phyloP scores from a whole-genome alignment of 2,888 invertebrate genomes.

The Dendrolimus pini region DNA sequence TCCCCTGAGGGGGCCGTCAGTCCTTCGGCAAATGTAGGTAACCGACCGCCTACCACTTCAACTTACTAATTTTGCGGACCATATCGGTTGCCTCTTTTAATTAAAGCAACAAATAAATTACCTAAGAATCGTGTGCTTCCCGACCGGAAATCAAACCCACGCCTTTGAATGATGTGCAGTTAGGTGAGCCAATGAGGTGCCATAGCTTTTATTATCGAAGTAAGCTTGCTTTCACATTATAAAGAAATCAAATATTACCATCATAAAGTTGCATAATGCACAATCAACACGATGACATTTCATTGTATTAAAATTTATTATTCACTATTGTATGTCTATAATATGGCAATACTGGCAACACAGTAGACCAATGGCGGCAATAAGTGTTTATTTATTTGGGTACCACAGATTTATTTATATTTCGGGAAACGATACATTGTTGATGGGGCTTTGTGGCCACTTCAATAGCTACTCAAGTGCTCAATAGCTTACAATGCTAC shows the following conservation, averaged over 20 bases:
- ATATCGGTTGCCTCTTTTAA: too few species aligned
- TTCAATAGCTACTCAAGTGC: slow-evolving; percentile 36
- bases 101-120: too few species aligned
- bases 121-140: too few species aligned
- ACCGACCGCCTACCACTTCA: too few species aligned
- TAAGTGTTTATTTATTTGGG: slow-evolving; percentile 52
- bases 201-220: too few species aligned
- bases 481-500: slow-evolving; percentile 8
- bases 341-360: slow-evolving; percentile 40
- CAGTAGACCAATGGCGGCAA: slow-evolving; percentile 39
- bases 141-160: too few species aligned
- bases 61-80: too few species aligned
- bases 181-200: too few species aligned
- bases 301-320: slow-evolving; percentile 65
- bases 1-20: too few species aligned
- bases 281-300: slow-evolving; percentile 64
- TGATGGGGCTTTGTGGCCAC: slow-evolving; percentile 31
- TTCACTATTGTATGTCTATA: slow-evolving; percentile 46
- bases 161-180: too few species aligned
- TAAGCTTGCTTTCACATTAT: too few species aligned
- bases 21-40: too few species aligned
- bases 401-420: slow-evolving; percentile 45
- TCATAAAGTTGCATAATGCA: slow-evolving; percentile 54
- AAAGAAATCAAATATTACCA: slow-evolving; percentile 13
- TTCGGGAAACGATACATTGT: slow-evolving; percentile 31